phyloP scores from a whole-genome alignment of 2,888 invertebrate species.

The Dasypogon diadema region DNA sequence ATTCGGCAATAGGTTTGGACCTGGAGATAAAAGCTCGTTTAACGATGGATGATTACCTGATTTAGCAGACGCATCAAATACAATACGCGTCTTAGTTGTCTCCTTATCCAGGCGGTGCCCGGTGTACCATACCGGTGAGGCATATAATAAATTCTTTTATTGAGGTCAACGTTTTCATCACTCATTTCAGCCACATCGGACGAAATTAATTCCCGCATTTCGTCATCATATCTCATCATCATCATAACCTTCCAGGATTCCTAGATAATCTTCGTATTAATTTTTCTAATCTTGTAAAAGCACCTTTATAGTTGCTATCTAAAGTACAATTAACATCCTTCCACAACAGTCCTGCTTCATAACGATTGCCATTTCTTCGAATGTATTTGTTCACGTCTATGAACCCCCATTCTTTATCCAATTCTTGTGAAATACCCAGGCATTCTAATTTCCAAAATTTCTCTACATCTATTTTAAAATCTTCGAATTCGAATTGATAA shows the following conservation, averaged over 20 bases:
- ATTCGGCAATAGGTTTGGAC: slow-evolving; percentile 33
- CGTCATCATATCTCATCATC: background rate
- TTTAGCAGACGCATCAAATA: background rate
- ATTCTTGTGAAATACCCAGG: background rate
- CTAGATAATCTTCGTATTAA: background rate
- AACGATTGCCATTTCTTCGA: background rate
- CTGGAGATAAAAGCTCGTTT: background rate
- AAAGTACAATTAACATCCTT: background rate
- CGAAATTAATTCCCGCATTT: background rate
- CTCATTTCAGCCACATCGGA: background rate
- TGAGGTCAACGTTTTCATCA: background rate
- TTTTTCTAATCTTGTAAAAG: background rate
- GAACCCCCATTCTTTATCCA: background rate
- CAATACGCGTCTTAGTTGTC: background rate
- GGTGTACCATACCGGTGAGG: slow-evolving; percentile 6
- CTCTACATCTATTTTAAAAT: background rate
- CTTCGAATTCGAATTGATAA: background rate
- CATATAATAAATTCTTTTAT: background rate
- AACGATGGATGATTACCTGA: background rate
- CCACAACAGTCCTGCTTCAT: slow-evolving; percentile 8
- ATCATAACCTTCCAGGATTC: background rate
- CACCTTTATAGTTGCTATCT: background rate
- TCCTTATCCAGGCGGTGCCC: background rate
- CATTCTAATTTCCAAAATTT: slow-evolving; percentile 6
- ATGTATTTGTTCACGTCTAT: background rate